Conservation (phyloP, 1,140 invertebrate genomes). For the Sarcophaga bullata region DNA sequence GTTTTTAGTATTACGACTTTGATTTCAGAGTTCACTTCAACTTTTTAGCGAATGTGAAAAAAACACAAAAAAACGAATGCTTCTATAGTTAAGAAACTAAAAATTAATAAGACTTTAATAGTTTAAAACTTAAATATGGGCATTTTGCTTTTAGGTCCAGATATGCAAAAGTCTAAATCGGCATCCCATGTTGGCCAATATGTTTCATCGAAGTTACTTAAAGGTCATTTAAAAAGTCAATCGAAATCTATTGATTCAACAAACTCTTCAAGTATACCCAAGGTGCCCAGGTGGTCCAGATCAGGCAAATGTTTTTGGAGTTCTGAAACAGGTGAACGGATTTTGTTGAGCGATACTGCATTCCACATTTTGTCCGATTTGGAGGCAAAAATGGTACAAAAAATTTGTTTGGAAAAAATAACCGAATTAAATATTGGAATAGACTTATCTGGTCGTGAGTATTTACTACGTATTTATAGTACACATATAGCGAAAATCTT, state of each 20-base stretch:
- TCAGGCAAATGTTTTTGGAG: slow-evolving; percentile 87
- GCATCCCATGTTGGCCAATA: slow-evolving; percentile 86
- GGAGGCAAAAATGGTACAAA: slow-evolving; percentile 82
- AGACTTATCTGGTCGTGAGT: slow-evolving; percentile 67
- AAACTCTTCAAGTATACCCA: background rate
- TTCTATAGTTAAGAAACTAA: too few relatives aligned
- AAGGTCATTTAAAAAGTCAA: slow-evolving; percentile 82
- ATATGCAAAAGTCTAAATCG: slow-evolving; percentile 89
- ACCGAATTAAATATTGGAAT: slow-evolving; percentile 87
- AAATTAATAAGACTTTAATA: too few relatives aligned
- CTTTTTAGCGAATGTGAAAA: too few relatives aligned
- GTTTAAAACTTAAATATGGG: too few relatives aligned
- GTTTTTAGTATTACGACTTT: too few relatives aligned
- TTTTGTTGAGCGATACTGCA: slow-evolving; percentile 76
- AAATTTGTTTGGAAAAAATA: slow-evolving; percentile 86
- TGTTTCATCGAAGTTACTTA: slow-evolving; percentile 84
- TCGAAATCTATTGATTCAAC: slow-evolving; percentile 68
- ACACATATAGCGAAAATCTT: too few relatives aligned
- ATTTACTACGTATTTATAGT: slow-evolving; percentile 51
- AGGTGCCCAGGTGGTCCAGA: slow-evolving; percentile 29
- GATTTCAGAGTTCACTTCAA: too few relatives aligned
- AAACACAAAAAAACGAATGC: too few relatives aligned
- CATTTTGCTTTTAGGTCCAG: slow-evolving; percentile 48
- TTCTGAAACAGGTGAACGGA: slow-evolving; percentile 78
- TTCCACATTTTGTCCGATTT: slow-evolving; percentile 82